Evolutionary conservation across 2,888 invertebrate species (phyloP).

Genomic region (Neuroscelio doddi): DNA sequence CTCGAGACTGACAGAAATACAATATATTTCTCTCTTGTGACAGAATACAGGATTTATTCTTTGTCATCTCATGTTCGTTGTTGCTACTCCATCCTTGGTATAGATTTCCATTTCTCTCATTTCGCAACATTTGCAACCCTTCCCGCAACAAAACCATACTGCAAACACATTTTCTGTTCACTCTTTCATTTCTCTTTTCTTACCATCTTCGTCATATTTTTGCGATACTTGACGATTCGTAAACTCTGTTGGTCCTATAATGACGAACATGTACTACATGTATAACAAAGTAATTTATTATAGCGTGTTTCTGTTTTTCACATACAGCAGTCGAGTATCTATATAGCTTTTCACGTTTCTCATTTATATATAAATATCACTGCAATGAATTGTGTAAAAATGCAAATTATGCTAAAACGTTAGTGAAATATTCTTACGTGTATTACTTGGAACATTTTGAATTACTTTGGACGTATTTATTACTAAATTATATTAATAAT

Average conservation of each 20-base stretch:
- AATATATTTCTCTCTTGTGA: slow-evolving; percentile 27
- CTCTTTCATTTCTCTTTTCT: slow-evolving; percentile 6
- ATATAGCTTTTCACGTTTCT: neutral
- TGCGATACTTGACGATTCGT: slow-evolving; percentile 12
- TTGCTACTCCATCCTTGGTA: slow-evolving; percentile 17
- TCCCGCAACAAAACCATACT: slow-evolving; percentile 23
- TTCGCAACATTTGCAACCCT: slow-evolving; percentile 31
- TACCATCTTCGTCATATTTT: slow-evolving; percentile 7
- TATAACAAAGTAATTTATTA: slow-evolving; percentile 3
- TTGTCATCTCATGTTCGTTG: slow-evolving; percentile 28
- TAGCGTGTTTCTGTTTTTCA: neutral
- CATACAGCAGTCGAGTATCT: neutral
- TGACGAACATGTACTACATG: neutral
- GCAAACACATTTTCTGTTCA: slow-evolving; percentile 16
- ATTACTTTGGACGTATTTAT: too few species aligned
- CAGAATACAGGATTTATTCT: slow-evolving; percentile 33
- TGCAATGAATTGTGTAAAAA: neutral
- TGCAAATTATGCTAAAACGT: neutral
- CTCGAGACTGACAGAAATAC: slow-evolving; percentile 28
- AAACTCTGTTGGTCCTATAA: neutral
- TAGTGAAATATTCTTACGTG: neutral
- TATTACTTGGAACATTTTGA: too few species aligned
- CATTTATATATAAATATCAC: neutral
- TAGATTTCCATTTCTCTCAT: slow-evolving; percentile 39
- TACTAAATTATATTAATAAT: too few species aligned